Evolutionary conservation across 1,140 invertebrate genomes (phyloP), one percentile per base, ranked within the genome.

Genomic region (Brachionus paranguensis): DNA sequence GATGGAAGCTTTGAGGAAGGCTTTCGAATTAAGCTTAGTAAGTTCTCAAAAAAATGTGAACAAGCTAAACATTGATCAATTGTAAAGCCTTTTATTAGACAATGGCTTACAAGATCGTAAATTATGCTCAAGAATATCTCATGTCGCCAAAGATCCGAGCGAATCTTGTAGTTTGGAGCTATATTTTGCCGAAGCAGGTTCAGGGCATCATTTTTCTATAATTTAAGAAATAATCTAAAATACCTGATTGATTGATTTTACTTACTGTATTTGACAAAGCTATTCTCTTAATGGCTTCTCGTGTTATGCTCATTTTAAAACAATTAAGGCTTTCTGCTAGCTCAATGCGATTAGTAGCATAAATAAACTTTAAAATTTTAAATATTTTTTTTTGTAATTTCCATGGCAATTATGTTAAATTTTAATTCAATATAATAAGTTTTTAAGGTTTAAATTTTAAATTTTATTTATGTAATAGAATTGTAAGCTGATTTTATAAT

Each of bases 361-460:
- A 68, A 68, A 68, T 68, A 68, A 68, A 68, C 65, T 68, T 68
- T 27, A 65, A 64, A 14, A 12, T 68, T 68, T 68, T 68, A 33
- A 68, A 68, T 68, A 33, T 33, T 11, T 68, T 68, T 68, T 68
- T 68, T 33, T 68, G n/a, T 33, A 68, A 68, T 68, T 68, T 68
- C 65, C 65, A 68, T 68, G 65, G 65, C 7, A 68, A 68, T 68
- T 68, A 68, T 68, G 65, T 68, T 68, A 68, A 68, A 17, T 37
- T 68, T 68, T 68, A 14, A 5, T 41, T 68, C 27, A 68, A 41
- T 33, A 14, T 3, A 33, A 33, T 68, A 33, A n/a, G 27, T 29
- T 68, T 68, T 68, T 41, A 68, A 7, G 27, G 65, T 68, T 29
- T n/a, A 33, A 33, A 11, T 29, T 41, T 33, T 68, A 14, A 14